These are phyloP conservation scores for Torymus aiolomorphi DNA, from an alignment of 2,888 invertebrate genomes.

Conservation along the genomic window DNA sequence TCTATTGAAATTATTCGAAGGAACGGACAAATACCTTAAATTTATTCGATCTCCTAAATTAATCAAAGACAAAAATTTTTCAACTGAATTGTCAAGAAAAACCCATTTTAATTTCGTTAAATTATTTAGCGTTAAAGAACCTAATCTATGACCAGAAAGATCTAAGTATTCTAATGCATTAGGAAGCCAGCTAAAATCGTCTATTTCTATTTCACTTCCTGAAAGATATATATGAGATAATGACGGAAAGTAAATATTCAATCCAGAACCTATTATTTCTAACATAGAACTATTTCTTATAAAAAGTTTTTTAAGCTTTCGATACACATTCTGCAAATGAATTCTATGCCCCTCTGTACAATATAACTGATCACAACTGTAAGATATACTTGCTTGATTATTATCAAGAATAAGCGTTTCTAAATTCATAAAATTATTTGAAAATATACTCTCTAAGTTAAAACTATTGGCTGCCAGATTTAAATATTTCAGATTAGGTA, in stretches of 20 bases:
- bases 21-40: conserved; percentile 23
- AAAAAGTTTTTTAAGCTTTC: conserved; percentile 38
- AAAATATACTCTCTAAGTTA: neutral
- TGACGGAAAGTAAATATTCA: neutral
- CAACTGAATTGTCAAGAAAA: neutral
- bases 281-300: neutral
- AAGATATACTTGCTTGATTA: too few relatives aligned
- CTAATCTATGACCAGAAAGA: conserved; percentile 22
- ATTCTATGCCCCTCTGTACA: too few relatives aligned
- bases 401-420: conserved; percentile 34
- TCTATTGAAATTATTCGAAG: conserved; percentile 15
- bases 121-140: neutral
- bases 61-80: neutral
- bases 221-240: conserved; percentile 36
- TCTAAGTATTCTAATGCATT: conserved; percentile 32
- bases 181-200: conserved; percentile 40
- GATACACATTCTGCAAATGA: neutral
- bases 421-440: neutral
- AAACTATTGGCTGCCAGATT: conserved; percentile 11
- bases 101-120: conserved; percentile 21
- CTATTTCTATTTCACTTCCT: neutral
- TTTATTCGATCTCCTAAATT: conserved; percentile 22
- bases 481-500: conserved; percentile 46
- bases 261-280: neutral
- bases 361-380: too few relatives aligned